phyloP scores from a whole-genome alignment of 2,113 vertebrate genomes.

The Zingel zingel region DNA sequence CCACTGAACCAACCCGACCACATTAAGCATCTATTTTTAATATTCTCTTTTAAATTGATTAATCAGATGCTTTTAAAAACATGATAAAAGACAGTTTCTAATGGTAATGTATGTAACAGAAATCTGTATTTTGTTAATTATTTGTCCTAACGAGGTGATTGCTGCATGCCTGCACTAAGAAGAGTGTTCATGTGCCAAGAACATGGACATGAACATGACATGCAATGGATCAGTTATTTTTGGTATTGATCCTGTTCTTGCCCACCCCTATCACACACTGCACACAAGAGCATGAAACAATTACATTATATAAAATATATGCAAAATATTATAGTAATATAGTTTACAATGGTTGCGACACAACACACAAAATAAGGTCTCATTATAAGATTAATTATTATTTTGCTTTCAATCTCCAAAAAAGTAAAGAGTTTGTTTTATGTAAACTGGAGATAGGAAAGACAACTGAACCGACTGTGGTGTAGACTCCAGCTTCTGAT shows the following conservation, averaged over 20 bases:
- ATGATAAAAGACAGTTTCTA: neutral
- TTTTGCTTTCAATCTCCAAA: neutral
- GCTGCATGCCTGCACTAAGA: neutral
- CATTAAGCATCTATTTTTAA: neutral
- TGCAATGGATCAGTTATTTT: neutral
- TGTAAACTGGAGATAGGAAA: neutral
- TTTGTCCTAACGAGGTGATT: neutral
- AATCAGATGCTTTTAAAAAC: neutral
- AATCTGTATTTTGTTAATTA: neutral
- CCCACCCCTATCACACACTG: neutral
- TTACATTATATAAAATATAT: neutral
- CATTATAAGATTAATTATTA: neutral
- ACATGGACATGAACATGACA: neutral
- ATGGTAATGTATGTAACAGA: neutral
- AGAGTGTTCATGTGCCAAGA: neutral
- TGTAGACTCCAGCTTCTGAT: neutral
- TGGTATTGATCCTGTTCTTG: neutral
- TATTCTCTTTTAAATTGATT: neutral
- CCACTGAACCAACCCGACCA: no score
- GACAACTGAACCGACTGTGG: constrained; percentile 5
- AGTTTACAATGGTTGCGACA: neutral
- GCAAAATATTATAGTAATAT: neutral
- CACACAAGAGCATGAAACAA: neutral
- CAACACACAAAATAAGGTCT: neutral
- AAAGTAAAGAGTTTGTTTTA: neutral